Conservation (phyloP, 2,888 invertebrate species). For the Ochlodes sylvanus region DNA sequence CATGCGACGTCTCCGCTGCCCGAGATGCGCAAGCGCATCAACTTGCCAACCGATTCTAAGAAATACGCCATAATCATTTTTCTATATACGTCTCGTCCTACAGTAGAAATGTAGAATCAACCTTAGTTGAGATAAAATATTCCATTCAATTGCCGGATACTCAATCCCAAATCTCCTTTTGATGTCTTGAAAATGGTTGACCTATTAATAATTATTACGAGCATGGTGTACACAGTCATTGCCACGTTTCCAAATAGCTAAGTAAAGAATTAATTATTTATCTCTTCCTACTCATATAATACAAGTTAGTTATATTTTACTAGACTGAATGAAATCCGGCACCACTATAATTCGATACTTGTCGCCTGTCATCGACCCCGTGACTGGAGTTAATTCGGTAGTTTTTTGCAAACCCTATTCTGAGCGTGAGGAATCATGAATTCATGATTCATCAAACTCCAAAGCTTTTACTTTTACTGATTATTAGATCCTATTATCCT, state of each 20-base stretch:
- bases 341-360: constrained; percentile 27
- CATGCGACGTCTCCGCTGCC: constrained; percentile 39
- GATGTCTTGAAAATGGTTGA: too few species aligned
- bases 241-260: too few species aligned
- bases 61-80: constrained; percentile 44
- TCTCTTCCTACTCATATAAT: too few species aligned
- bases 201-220: too few species aligned
- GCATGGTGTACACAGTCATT: too few species aligned
- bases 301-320: too few species aligned
- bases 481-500: too few species aligned
- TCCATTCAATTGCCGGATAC: too few species aligned
- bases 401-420: constrained; percentile 51
- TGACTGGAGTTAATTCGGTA: constrained; percentile 37
- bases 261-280: too few species aligned
- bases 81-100: constrained; percentile 49
- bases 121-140: too few species aligned
- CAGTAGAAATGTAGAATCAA: background rate
- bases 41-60: constrained; percentile 47
- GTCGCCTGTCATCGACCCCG: constrained; percentile 48
- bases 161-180: too few species aligned
- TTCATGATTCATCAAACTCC: constrained; percentile 43
- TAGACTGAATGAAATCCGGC: background rate
- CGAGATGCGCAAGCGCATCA: constrained; percentile 40
- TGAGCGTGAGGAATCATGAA: constrained; percentile 44
- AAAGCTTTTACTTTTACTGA: constrained; percentile 23